Evolutionary conservation across 2,113 vertebrate species (phyloP), one percentile per base, ranked within the genome.

Genomic region (Dicaeum eximium): DNA sequence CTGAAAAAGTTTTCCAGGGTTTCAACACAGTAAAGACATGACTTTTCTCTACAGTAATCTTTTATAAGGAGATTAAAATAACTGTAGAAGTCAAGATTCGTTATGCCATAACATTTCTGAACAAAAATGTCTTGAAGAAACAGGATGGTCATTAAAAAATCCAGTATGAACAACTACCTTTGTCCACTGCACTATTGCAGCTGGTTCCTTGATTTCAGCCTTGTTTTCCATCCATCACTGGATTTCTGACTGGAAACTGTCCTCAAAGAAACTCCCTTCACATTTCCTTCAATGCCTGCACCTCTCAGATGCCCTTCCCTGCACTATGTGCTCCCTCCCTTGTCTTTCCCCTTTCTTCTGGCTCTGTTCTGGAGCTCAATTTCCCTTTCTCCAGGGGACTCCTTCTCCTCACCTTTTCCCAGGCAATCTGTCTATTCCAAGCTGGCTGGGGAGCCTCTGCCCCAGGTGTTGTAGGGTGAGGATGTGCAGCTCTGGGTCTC

Each of bases 241-340:
- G 3, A 7, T 58, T 86, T 71, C 22, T 67, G 57, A 13, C 11
- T 45, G 38, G 28, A 35, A 79, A 33, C 6, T 40, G 9, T 21
- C 24, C 61, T 72, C 44, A 83, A 38, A 75, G 16, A 48, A 21
- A 13, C 5, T 71, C 25, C 31, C 8, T 67, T 71, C 10, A 17
- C 13, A 3, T 11, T 22, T 48, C 5, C 10, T 35, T 62, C 31
- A 40, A 1, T 13, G 12, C 7, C 20, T 37, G 45, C 24, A 30
- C 33, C 1, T 2, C 40, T 30, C 30, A 21, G 38, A 5, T 38
- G 3, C 11, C 35, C 8, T 51, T 42, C 44, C 40, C 54, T 51
- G 54, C 35, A 6, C 18, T 2, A 0, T 1, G 6, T 30, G 18
- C 21, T 82, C n/a, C 21, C 12, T 80, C 6, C 8, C 16, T 57